phyloP scores from a whole-genome alignment of 2,797 vertebrate species.

The Coranthus polyacanthus region DNA sequence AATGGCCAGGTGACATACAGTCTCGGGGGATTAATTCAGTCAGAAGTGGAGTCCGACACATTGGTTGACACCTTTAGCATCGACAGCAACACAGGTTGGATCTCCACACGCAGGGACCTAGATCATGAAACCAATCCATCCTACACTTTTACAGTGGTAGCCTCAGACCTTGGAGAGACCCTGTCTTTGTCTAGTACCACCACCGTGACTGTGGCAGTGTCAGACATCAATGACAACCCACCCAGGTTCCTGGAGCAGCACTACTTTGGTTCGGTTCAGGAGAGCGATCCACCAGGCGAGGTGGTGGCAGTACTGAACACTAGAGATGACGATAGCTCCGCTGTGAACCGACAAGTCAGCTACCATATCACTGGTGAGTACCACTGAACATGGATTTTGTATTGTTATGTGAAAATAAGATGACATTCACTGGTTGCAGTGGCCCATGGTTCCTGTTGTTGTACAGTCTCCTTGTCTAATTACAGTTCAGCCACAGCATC shows the following conservation, averaged over 20 bases:
- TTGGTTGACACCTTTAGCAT: constrained; percentile 88
- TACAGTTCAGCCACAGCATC: too few species aligned
- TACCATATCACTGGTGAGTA: constrained; percentile 96
- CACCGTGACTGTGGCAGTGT: constrained; percentile 91
- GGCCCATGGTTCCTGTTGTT: too few species aligned
- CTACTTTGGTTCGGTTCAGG: constrained; percentile 91
- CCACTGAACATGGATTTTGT: neutral
- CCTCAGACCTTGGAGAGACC: constrained; percentile 93
- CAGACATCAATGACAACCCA: constrained; percentile 94
- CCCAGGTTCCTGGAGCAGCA: constrained; percentile 90
- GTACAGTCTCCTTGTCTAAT: too few species aligned
- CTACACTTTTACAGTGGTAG: constrained; percentile 92
- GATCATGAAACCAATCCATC: constrained; percentile 92
- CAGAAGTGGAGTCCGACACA: constrained; percentile 80
- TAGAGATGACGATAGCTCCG: constrained; percentile 93
- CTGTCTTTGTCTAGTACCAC: constrained; percentile 90
- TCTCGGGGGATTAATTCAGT: constrained; percentile 81
- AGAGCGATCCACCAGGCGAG: constrained; percentile 94
- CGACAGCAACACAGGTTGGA: constrained; percentile 96
- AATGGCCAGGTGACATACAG: constrained; percentile 96
- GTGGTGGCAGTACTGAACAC: constrained; percentile 97
- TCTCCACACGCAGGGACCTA: constrained; percentile 91
- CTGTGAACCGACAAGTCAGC: constrained; percentile 94
- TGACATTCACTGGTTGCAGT: too few species aligned
- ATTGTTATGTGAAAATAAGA: neutral